phyloP scores from a whole-genome alignment of 2,888 invertebrate species.

The Drosophila suboccidentalis region DNA sequence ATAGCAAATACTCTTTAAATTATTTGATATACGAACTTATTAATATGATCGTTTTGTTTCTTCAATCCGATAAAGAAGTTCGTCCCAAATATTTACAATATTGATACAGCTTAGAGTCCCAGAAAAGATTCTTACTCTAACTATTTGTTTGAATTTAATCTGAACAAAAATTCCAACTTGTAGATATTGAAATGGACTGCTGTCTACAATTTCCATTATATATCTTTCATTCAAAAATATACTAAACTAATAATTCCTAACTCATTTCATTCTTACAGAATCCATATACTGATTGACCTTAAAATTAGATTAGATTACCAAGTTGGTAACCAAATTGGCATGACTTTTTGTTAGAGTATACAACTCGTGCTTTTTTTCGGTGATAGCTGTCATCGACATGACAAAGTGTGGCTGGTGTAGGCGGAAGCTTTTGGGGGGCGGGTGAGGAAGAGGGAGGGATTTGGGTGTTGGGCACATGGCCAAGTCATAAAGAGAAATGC shows the following conservation, averaged over 20 bases:
- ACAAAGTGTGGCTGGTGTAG: conserved; percentile 34
- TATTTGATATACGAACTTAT: too few species aligned
- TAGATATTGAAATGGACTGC: too few species aligned
- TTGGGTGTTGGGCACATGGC: conserved; percentile 28
- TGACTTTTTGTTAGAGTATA: conserved; percentile 7
- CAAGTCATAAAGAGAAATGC: conserved; percentile 37
- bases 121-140: not conserved
- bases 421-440: conserved; percentile 23
- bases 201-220: too few species aligned
- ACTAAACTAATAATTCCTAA: not conserved
- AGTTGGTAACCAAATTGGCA: not conserved
- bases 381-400: conserved; percentile 42
- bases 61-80: too few species aligned
- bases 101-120: not conserved
- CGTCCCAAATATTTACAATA: not conserved
- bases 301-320: not conserved
- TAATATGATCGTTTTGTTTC: too few species aligned
- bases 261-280: not conserved
- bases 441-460: not conserved
- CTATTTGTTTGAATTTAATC: too few species aligned
- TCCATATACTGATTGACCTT: not conserved
- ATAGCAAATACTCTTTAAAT: not conserved
- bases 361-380: conserved; percentile 22
- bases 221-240: too few species aligned
- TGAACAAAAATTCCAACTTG: too few species aligned